Percentiles rank a stretch among this genome's conserved stretches.
Evolutionary conservation across 2,797 vertebrate species (phyloP).

Genomic region (Scleropages formosus): DNA sequence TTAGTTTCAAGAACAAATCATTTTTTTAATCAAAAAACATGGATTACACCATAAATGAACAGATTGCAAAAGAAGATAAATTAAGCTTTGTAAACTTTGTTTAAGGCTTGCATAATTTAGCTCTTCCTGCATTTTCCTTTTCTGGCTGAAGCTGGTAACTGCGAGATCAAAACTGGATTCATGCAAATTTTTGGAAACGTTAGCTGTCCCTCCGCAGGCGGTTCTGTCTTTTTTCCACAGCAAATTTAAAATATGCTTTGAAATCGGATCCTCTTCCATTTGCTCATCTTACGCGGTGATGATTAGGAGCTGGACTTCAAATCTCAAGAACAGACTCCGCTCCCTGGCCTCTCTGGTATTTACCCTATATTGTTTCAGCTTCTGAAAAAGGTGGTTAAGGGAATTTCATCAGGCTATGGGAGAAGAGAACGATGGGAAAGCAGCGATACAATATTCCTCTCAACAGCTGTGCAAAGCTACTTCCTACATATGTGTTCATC

Average conservation of each 20-base stretch:
- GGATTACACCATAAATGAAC: background rate
- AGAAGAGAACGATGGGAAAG: background rate
- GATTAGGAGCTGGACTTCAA: background rate
- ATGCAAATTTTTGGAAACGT: background rate
- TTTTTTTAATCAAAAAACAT: conserved; percentile 2
- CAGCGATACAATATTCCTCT: conserved; percentile 4
- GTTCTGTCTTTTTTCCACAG: conserved; percentile 4
- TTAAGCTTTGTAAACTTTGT: conserved; percentile 2
- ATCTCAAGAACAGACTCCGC: background rate
- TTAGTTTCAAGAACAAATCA: conserved; percentile 19
- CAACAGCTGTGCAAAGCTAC: background rate
- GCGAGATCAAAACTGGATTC: conserved; percentile 15
- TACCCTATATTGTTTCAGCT: background rate
- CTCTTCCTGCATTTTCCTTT: background rate
- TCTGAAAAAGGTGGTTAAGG: background rate
- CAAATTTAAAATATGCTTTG: background rate
- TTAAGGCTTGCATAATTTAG: background rate
- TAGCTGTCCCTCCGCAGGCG: background rate
- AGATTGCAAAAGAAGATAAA: conserved; percentile 9
- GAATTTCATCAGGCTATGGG: background rate
- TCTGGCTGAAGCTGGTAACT: background rate
- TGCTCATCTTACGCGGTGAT: background rate
- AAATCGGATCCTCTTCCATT: conserved; percentile 5
- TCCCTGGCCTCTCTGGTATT: conserved; percentile 1
- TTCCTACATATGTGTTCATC: background rate